Base-by-base conservation (phyloP, 2,888 invertebrate species). In the Gasteruption jaculator region DNA sequence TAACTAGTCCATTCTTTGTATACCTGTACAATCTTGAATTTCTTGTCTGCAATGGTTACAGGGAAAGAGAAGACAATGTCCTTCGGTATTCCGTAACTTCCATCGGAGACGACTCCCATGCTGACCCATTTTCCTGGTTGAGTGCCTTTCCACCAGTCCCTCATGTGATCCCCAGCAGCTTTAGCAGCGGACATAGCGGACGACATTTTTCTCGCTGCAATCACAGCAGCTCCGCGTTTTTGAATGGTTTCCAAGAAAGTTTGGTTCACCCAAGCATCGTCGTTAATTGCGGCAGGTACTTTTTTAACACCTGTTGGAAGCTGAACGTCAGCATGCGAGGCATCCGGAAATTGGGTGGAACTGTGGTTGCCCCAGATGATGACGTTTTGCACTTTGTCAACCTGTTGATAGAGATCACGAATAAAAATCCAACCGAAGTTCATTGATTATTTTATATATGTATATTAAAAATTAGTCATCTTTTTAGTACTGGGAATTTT, bases 341-440 rank as follows among this genome's bases (percentile, higher is more conserved):
- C 86, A 76, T 99, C 99, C 5, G 99, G 97, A 72, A 89, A 97
- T 75, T 99, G 97, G 6, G 99, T 99, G 4, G 93, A 91, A 0
- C 97, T 97, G 72, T 99, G 99, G 74, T 99, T 99, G 31, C 99
- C 99, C 99, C 99, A 99, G 69, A 99, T 97, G 48, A 94, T 86
- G 11, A 94, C 85, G 68, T 95, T 95, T 60, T 81, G 81, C 1
- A 96, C 88, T 63, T 84, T 78, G 46, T 81, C 80, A 19, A 91
- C 83, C 48, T 76, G n/a, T n/a, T n/a, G n/a, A 54, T 54, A 16
- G n/a, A n/a, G 12, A 16, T 14, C 14, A 48, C 7, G 11, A 27
- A 12, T 22, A 4, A n/a, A 22, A 26, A n/a, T n/a, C 16, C 36
- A 36, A 7, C 11, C 16, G 31, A 38, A 38, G 8, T 25, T 22